A percentile compares a stretch with the other conserved stretches of the same genome.
Conservation (phyloP, 2,888 invertebrate species). For the Stegana nigrithorax region DNA sequence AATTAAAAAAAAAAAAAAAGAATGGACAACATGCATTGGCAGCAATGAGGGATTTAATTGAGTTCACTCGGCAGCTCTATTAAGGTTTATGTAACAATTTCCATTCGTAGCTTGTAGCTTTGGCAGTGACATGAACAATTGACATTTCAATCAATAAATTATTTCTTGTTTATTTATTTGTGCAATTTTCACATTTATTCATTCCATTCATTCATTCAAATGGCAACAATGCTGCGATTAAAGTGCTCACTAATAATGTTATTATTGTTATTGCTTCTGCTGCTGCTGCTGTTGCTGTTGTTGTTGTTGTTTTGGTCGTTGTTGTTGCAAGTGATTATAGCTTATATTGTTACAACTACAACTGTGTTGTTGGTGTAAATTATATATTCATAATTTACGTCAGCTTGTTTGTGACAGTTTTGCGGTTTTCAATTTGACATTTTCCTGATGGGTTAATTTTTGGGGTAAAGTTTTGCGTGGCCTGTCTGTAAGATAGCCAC, state of each 20-base stretch:
- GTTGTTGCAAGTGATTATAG: neutral
- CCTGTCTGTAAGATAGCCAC: too few relatives aligned
- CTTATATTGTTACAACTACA: too few relatives aligned
- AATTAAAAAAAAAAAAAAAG: neutral
- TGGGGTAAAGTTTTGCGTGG: neutral
- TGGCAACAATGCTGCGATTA: too few relatives aligned
- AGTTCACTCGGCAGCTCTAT: slow-evolving; percentile 8
- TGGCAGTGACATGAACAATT: neutral
- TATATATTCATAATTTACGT: too few relatives aligned
- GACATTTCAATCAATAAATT: neutral
- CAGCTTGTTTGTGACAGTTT: neutral
- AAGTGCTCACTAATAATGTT: too few relatives aligned
- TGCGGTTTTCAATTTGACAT: neutral
- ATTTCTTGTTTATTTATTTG: too few relatives aligned
- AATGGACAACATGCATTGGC: neutral
- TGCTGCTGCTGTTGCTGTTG: neutral
- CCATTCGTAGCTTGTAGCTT: neutral
- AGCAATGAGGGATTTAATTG: neutral
- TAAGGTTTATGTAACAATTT: neutral
- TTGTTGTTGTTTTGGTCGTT: neutral
- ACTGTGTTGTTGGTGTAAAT: neutral
- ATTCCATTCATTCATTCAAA: too few relatives aligned
- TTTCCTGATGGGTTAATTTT: neutral
- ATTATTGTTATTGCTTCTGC: neutral
- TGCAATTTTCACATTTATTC: too few relatives aligned